Evolutionary conservation across 2,888 invertebrate genomes (phyloP), one percentile per base, ranked within the genome.

Genomic region (Drosophila formosana): DNA sequence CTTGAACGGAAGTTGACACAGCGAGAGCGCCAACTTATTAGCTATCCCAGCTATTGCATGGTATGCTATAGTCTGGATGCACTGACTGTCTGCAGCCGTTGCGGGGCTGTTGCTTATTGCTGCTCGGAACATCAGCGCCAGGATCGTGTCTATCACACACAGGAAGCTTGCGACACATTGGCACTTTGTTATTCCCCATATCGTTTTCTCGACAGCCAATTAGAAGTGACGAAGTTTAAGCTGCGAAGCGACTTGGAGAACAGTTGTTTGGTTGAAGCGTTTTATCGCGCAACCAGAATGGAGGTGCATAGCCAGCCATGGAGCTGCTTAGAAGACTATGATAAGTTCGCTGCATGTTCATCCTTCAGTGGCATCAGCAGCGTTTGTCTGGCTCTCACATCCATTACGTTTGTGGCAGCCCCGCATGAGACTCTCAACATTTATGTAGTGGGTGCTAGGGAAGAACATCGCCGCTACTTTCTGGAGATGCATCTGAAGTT

Each of bases 341-440:
- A 89, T 46, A 34, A 70, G 6, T 91, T 90, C 69, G 69, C 83
- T 0, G 69, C 73, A 4, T 87, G 80, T 4, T 86, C 89, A 4
- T 84, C 86, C 8, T 91, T 89, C 23, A 91, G 91, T 30, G 90
- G 86, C 61, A 80, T 91, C 13, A 82, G 69, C 13, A 88, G 89
- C 9, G 70, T 91, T 45, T 84, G 89, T 7, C 78, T 86, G 56
- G 76, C 77, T 0, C 32, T 91, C 0, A 62, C 72, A 1, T 51
- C 82, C 13, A 63, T 74, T 2, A 23, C 43, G 3, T 66, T 67
- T 57, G 18, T 4, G 4, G 41, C 61, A 3, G 5, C 56, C 23
- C 53, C 79, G 0, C 26, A 81, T 11, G 49, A 66, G 11, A 47
- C 74, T 8, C 32, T 65, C 3, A 28, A 53, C 5, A 50, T 70